Percentiles rank a stretch among this genome's conserved stretches.
Conservation (phyloP, 2,797 vertebrate genomes). For the Eurystomus glaucurus region DNA sequence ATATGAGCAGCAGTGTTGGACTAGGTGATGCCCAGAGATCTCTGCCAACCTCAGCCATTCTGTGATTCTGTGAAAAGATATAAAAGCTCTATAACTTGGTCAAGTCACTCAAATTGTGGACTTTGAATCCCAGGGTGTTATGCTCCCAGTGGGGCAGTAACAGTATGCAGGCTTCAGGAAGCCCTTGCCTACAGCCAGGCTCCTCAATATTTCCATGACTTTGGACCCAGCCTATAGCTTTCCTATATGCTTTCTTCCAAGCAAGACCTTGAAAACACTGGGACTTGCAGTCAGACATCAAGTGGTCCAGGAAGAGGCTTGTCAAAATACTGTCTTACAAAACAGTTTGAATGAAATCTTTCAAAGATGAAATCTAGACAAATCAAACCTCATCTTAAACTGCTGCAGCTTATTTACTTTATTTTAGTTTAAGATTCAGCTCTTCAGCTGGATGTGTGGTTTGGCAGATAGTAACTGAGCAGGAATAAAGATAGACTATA, state of each 20-base stretch:
- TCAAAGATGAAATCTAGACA: background rate
- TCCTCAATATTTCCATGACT: background rate
- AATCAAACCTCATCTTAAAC: background rate
- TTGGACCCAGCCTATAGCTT: background rate
- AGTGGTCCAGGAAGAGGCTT: background rate
- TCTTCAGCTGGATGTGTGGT: background rate
- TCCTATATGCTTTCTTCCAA: background rate
- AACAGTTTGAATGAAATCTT: background rate
- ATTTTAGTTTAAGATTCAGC: background rate
- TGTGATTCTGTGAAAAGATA: background rate
- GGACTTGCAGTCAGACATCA: background rate
- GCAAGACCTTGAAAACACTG: background rate
- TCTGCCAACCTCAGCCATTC: background rate
- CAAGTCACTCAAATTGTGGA: background rate
- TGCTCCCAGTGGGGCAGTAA: background rate
- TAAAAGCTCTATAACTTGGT: background rate
- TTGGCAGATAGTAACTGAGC: background rate
- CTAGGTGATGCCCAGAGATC: background rate
- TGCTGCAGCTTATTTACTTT: background rate
- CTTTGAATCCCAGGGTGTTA: background rate
- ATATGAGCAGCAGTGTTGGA: rapidly evolving
- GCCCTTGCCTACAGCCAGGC: background rate
- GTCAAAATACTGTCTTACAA: background rate
- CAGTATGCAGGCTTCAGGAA: background rate
- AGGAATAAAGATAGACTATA: background rate